Evolutionary conservation across 2,113 vertebrate genomes (phyloP).

Genomic region (Brachypteracias leptosomus): DNA sequence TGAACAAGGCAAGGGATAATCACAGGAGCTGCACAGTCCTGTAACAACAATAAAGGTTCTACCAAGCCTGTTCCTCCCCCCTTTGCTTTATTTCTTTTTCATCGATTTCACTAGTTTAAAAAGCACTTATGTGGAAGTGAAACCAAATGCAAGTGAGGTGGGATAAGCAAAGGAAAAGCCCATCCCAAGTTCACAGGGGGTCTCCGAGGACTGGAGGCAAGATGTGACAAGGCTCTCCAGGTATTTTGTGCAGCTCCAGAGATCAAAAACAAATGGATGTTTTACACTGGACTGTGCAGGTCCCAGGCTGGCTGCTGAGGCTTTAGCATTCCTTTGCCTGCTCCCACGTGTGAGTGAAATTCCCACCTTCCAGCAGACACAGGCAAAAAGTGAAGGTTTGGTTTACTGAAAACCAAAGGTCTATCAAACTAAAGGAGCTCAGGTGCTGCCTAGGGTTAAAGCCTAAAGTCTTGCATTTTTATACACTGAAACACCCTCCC

Average conservation of each 20-base stretch:
- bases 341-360: neutral
- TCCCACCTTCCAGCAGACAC: neutral
- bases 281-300: neutral
- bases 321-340: neutral
- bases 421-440: neutral
- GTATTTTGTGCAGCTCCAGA: neutral
- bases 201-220: neutral
- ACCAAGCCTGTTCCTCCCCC: neutral
- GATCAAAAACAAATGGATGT: neutral
- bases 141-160: neutral
- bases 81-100: slow-evolving; percentile 20
- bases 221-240: neutral
- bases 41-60: slow-evolving; percentile 23
- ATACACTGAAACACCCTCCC: neutral
- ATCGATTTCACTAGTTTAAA: neutral
- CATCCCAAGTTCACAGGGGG: neutral
- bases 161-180: neutral
- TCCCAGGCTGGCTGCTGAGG: neutral
- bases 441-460: neutral
- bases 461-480: neutral
- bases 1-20: slow-evolving; percentile 50
- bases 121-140: neutral
- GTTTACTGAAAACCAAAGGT: neutral
- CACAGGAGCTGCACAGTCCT: neutral
- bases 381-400: neutral